A percentile compares a stretch with the other conserved stretches of the same genome.
phyloP scores from a whole-genome alignment of 2,888 invertebrate genomes.

The Lacanobia oleracea region DNA sequence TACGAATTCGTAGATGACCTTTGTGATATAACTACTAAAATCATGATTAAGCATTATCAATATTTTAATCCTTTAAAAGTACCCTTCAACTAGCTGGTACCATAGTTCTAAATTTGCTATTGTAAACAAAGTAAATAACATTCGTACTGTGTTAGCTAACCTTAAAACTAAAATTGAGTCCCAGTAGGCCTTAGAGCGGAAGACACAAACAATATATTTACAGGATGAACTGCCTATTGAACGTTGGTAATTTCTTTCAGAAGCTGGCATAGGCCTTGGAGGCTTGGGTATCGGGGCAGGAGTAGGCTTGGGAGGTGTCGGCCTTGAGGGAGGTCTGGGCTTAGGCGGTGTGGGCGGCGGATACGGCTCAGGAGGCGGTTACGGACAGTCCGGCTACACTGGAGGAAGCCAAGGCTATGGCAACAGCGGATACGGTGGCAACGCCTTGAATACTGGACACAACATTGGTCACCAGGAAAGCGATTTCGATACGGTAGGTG shows the following conservation, averaged over 20 bases:
- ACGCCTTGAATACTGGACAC: constrained; percentile 2
- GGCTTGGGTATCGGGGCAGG: not conserved
- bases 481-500: constrained; percentile 51
- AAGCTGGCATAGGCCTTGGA: constrained; percentile 1
- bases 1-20: not conserved
- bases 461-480: constrained; percentile 31
- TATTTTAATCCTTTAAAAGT: not conserved
- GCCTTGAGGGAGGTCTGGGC: not conserved
- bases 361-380: constrained; percentile 31
- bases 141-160: not conserved
- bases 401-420: constrained; percentile 28
- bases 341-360: constrained; percentile 27
- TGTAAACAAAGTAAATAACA: not conserved
- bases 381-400: constrained; percentile 37
- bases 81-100: not conserved
- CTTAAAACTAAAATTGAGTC: not conserved
- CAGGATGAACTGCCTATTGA: not conserved
- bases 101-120: not conserved
- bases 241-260: constrained; percentile 13
- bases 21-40: no score
- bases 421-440: constrained; percentile 38
- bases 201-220: not conserved
- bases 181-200: not conserved
- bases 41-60: not conserved
- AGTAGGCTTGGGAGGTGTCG: not conserved